Percentiles rank a stretch among this genome's conserved stretches.
phyloP scores from a whole-genome alignment of 2,888 invertebrate genomes.

The Anthrax anthrax region DNA sequence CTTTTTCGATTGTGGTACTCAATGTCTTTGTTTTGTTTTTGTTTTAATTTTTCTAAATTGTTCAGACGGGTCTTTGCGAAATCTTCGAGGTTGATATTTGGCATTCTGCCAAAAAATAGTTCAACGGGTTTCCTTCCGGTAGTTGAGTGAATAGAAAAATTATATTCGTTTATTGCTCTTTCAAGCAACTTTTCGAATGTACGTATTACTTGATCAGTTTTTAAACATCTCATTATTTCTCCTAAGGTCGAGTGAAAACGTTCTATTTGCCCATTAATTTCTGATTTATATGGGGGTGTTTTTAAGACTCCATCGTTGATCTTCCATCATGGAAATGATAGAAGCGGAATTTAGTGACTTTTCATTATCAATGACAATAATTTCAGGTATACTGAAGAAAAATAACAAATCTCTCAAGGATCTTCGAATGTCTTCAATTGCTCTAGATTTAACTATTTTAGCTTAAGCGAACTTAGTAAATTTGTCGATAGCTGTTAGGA shows the following conservation, averaged over 20 bases:
- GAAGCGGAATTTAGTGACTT: constrained; percentile 11
- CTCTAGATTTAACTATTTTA: constrained; percentile 4
- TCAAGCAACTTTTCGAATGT: constrained; percentile 1
- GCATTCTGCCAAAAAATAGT: neutral
- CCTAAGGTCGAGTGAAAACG: constrained; percentile 12
- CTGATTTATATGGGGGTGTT: constrained; percentile 10
- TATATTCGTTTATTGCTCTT: too few relatives aligned
- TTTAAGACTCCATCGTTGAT: constrained; percentile 10
- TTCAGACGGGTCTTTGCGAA: constrained; percentile 1
- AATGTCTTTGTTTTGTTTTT: constrained; percentile 3
- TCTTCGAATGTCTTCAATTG: constrained; percentile 2
- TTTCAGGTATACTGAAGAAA: constrained; percentile 10
- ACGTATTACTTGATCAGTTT: too few relatives aligned
- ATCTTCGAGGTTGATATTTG: neutral
- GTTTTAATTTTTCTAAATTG: constrained; percentile 4
- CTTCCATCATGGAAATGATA: constrained; percentile 11
- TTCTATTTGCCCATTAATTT: constrained; percentile 9
- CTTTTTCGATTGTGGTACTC: constrained; percentile 6
- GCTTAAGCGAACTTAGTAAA: constrained; percentile 9
- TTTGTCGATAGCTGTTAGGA: constrained; percentile 10
- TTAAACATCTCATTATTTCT: constrained; percentile 12
- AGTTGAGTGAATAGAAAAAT: too few relatives aligned
- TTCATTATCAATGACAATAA: constrained; percentile 14
- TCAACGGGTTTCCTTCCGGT: too few relatives aligned
- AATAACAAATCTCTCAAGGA: constrained; percentile 1